Evolutionary conservation across 2,797 vertebrate genomes (phyloP).

Genomic region (Melanotaenia trifasciata): DNA sequence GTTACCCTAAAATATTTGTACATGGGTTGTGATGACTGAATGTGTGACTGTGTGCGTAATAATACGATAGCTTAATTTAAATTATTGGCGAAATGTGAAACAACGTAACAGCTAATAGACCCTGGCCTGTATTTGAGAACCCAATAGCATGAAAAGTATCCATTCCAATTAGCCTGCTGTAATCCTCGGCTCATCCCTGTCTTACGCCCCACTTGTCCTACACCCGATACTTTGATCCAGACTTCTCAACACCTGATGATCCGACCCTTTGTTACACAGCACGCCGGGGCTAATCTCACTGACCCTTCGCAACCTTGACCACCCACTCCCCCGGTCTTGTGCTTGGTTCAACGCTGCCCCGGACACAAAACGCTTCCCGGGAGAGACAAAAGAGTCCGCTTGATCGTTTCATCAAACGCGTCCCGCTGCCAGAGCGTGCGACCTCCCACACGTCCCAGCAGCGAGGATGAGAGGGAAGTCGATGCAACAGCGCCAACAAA

Average conservation of each 20-base stretch:
- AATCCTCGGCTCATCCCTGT: conserved; percentile 80
- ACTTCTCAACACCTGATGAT: conserved; percentile 73
- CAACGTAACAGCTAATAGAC: conserved; percentile 9
- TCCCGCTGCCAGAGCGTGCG: conserved; percentile 57
- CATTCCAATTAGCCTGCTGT: conserved; percentile 80
- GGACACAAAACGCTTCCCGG: conserved; percentile 80
- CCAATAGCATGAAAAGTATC: conserved; percentile 69
- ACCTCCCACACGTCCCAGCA: conserved; percentile 65
- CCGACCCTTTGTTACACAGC: conserved; percentile 74
- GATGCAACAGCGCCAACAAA: conserved; percentile 67
- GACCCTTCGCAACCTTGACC: conserved; percentile 85
- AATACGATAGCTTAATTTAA: conserved; percentile 8
- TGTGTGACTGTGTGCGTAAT: not conserved
- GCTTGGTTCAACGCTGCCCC: conserved; percentile 75
- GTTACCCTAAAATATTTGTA: not conserved
- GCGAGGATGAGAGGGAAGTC: conserved; percentile 62
- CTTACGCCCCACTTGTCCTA: conserved; percentile 81
- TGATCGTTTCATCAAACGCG: conserved; percentile 83
- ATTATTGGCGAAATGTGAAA: conserved; percentile 8
- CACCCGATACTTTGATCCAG: conserved; percentile 85
- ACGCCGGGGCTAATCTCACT: conserved; percentile 79
- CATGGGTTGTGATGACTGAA: not conserved
- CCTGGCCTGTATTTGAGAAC: conserved; percentile 19
- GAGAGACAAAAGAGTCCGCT: conserved; percentile 65
- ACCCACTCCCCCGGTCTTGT: conserved; percentile 77